These are phyloP conservation scores for Fundulus diaphanus DNA, from an alignment of 2,797 vertebrate species.

Conservation along the genomic window DNA sequence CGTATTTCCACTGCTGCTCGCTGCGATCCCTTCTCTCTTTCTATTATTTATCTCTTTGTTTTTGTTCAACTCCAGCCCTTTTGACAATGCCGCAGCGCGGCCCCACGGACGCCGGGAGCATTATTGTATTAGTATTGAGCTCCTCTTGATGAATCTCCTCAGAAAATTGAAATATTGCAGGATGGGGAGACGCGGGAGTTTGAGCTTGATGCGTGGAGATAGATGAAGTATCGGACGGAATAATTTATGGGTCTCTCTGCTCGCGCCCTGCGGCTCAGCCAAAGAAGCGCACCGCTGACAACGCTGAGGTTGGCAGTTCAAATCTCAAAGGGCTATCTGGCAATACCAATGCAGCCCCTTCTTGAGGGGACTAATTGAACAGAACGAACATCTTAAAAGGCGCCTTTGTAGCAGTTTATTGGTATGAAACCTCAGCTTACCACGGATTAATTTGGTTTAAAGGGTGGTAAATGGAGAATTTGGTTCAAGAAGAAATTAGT, in stretches of 20 bases:
- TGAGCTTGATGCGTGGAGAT: conserved; percentile 72
- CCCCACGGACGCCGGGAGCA: conserved; percentile 12
- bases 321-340: conserved; percentile 55
- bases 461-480: neutral
- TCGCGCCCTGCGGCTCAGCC: conserved; percentile 26
- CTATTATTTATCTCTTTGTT: conserved; percentile 66
- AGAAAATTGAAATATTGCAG: conserved; percentile 71
- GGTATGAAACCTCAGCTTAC: conserved; percentile 39
- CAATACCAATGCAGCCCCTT: conserved; percentile 50
- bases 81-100: conserved; percentile 16
- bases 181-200: conserved; percentile 56
- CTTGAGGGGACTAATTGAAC: conserved; percentile 61
- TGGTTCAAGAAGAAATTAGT: neutral
- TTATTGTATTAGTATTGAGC: conserved; percentile 69
- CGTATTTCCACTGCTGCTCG: conserved; percentile 38
- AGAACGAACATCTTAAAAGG: conserved; percentile 55
- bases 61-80: conserved; percentile 49
- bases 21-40: conserved; percentile 31
- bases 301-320: conserved; percentile 70
- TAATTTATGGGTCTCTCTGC: conserved; percentile 63
- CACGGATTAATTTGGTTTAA: conserved; percentile 14
- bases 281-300: conserved; percentile 49
- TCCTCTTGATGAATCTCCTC: conserved; percentile 63
- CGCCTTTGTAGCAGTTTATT: conserved; percentile 59
- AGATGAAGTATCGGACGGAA: conserved; percentile 68